Conservation (phyloP, 1,140 invertebrate species). For the Bilobella aurantiaca region DNA sequence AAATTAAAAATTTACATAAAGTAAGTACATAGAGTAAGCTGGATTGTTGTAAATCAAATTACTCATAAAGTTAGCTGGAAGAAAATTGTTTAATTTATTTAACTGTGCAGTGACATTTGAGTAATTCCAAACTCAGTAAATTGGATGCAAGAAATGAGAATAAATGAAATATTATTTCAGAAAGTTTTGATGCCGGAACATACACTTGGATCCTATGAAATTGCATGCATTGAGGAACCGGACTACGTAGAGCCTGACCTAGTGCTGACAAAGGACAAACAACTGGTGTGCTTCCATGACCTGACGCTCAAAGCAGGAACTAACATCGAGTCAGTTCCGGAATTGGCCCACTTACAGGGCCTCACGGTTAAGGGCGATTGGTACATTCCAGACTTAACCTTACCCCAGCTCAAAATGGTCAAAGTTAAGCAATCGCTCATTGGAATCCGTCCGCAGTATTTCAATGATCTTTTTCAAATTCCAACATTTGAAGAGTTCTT, state of each 20-base stretch:
- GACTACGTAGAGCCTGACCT: constrained; percentile 36
- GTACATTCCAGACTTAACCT: constrained; percentile 35
- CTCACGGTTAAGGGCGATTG: constrained; percentile 24
- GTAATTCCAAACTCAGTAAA: too few species aligned
- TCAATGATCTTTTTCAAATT: constrained; percentile 21
- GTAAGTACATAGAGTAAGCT: too few species aligned
- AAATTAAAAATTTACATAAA: too few species aligned
- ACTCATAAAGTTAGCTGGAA: too few species aligned
- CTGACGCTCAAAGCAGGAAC: constrained; percentile 28
- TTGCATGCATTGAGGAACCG: constrained; percentile 31
- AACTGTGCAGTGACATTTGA: too few species aligned
- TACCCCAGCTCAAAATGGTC: constrained; percentile 19
- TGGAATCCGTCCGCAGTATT: constrained; percentile 22
- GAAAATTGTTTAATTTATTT: too few species aligned
- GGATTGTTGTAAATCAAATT: too few species aligned
- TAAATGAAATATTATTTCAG: too few species aligned
- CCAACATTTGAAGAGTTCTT: constrained; percentile 34
- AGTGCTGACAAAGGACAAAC: constrained; percentile 26
- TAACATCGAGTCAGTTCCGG: constrained; percentile 23
- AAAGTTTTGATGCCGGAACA: constrained; percentile 35
- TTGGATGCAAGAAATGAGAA: too few species aligned
- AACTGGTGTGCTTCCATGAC: constrained; percentile 35
- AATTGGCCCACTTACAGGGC: constrained; percentile 18
- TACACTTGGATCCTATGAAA: constrained; percentile 32
- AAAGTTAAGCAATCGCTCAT: constrained; percentile 11